These are phyloP conservation scores for Platyrinchus mystaceus DNA, from an alignment of 2,797 vertebrate species.

Conservation along the genomic window DNA sequence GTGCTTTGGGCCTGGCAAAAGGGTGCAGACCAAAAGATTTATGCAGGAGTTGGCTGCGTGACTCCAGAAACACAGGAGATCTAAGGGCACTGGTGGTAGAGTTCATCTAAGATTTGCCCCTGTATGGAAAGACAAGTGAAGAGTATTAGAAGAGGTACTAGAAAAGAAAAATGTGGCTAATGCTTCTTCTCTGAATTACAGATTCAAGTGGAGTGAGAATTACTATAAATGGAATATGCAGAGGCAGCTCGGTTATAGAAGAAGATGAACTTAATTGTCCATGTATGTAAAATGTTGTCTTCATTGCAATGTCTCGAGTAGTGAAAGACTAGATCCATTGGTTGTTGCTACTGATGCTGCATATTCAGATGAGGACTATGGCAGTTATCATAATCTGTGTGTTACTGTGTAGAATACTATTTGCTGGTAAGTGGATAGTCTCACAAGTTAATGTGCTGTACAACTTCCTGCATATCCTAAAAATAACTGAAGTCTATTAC, in stretches of 20 bases:
- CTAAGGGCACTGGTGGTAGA: neutral
- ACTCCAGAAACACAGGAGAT: slow-evolving; percentile 7
- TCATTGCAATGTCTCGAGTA: slow-evolving; percentile 38
- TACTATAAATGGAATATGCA: neutral
- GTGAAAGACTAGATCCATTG: slow-evolving; percentile 59
- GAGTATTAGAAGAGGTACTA: neutral
- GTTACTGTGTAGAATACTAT: slow-evolving; percentile 62
- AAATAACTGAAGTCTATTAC: slow-evolving; percentile 54
- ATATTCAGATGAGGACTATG: slow-evolving; percentile 32
- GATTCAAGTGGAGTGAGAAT: neutral
- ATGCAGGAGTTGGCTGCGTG: neutral
- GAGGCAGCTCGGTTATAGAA: slow-evolving; percentile 31
- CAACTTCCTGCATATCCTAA: slow-evolving; percentile 54
- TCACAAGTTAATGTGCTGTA: slow-evolving; percentile 61
- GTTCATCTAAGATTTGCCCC: neutral
- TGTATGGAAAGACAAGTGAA: neutral
- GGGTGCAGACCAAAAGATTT: neutral
- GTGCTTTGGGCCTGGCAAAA: neutral
- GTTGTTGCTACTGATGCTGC: slow-evolving; percentile 63
- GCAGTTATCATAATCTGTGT: slow-evolving; percentile 52
- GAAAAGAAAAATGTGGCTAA: slow-evolving; percentile 13
- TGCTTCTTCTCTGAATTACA: slow-evolving; percentile 20
- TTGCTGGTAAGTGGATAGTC: slow-evolving; percentile 65
- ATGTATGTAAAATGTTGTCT: slow-evolving; percentile 64
- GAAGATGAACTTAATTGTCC: slow-evolving; percentile 47